Conservation (phyloP, 2,888 invertebrate genomes). For the Andrena bucephala region DNA sequence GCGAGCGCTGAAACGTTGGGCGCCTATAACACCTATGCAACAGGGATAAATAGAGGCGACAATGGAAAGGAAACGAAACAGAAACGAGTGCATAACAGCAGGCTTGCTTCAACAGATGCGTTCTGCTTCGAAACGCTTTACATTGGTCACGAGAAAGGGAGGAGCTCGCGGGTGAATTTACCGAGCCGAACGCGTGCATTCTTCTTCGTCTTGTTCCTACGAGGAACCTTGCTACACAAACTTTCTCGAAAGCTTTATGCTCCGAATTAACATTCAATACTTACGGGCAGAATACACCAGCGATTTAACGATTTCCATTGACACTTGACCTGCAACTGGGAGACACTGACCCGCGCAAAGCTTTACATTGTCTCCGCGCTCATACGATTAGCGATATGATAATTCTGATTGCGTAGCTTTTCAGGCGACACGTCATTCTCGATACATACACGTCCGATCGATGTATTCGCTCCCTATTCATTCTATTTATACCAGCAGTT, state of each 20-base stretch:
- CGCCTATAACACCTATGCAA: constrained; percentile 45
- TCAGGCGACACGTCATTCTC: constrained; percentile 4
- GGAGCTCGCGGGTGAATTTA: neutral
- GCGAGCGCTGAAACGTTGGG: constrained; percentile 49
- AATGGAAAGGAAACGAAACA: constrained; percentile 60
- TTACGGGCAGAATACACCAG: neutral
- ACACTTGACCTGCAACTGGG: neutral
- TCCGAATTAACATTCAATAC: neutral
- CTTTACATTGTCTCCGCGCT: neutral
- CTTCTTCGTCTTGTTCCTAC: too few species aligned
- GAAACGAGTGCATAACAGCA: constrained; percentile 40
- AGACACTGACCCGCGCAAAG: neutral
- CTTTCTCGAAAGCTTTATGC: neutral
- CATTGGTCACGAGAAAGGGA: neutral
- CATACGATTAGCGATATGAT: constrained; percentile 20
- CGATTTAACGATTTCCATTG: constrained; percentile 3
- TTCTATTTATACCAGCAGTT: constrained; percentile 3
- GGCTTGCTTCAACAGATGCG: constrained; percentile 24
- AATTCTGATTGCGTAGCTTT: constrained; percentile 9
- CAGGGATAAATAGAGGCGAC: constrained; percentile 45
- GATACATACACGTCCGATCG: neutral
- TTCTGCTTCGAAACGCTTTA: constrained; percentile 14
- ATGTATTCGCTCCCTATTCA: neutral
- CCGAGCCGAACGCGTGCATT: neutral
- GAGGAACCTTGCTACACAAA: too few species aligned